phyloP scores from a whole-genome alignment of 2,113 vertebrate species.

The Oenanthe oenanthe region DNA sequence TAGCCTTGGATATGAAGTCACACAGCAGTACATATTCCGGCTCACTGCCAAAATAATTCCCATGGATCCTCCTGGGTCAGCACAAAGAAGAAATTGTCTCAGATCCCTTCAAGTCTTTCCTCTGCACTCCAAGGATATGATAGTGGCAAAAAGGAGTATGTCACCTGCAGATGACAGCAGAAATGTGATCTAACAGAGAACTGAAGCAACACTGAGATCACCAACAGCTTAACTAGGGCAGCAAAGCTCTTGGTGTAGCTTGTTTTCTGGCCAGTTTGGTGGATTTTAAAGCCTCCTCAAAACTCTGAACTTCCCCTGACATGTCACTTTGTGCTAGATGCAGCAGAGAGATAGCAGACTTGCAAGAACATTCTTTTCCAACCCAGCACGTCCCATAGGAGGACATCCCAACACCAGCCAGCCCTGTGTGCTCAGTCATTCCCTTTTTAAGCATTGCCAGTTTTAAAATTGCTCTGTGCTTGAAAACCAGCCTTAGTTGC shows the following conservation, averaged over 20 bases:
- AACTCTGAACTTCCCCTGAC: neutral
- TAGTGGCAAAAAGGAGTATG: neutral
- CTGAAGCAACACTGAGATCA: neutral
- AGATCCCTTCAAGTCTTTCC: neutral
- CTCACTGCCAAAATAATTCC: neutral
- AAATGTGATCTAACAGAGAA: neutral
- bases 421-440: neutral
- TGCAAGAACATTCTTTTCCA: neutral
- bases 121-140: accelerated
- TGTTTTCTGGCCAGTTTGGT: neutral
- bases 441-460: constrained; percentile 29
- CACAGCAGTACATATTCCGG: neutral
- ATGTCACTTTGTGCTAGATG: neutral
- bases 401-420: neutral
- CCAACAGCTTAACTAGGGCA: neutral
- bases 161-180: neutral
- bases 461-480: neutral
- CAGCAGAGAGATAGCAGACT: neutral
- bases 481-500: neutral
- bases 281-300: neutral
- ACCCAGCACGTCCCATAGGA: neutral
- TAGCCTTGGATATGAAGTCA: neutral
- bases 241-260: accelerated
- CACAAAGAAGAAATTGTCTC: neutral
- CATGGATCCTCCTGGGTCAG: neutral